Percentiles rank a stretch among this genome's conserved stretches.
Conservation (phyloP, 2,113 vertebrate genomes). For the Condylura cristata region DNA sequence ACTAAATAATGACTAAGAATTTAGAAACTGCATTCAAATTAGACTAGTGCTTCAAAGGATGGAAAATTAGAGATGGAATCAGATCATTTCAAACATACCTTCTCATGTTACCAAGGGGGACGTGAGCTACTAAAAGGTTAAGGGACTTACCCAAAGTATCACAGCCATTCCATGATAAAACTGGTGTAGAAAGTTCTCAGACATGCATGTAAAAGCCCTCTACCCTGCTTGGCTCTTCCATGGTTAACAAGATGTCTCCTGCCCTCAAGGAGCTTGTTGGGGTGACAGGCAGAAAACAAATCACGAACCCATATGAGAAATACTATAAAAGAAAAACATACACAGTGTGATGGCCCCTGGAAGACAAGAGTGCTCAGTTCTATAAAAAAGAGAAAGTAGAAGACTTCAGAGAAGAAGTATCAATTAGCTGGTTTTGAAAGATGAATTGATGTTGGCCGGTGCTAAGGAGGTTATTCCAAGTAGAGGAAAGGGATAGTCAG, state of each 20-base stretch:
- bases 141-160: constrained; percentile 9
- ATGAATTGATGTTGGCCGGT: not conserved
- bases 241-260: constrained; percentile 20
- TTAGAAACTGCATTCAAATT: constrained; percentile 30
- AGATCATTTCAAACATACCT: not conserved
- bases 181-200: not conserved
- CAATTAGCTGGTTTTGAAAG: constrained; percentile 15
- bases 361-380: not conserved
- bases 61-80: constrained; percentile 42
- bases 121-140: not conserved
- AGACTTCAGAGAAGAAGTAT: constrained; percentile 29
- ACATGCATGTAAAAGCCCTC: constrained; percentile 17
- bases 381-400: not conserved
- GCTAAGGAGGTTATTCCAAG: not conserved
- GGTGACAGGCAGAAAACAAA: constrained; percentile 22
- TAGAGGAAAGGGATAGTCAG: not conserved
- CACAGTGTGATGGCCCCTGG: not conserved
- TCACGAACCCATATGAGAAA: not conserved
- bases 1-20: constrained; percentile 48
- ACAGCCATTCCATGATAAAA: constrained; percentile 36
- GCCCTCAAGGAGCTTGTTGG: not conserved
- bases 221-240: not conserved
- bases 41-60: constrained; percentile 35
- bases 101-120: constrained; percentile 35
- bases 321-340: not conserved